Conservation (phyloP, 2,888 invertebrate species). For the Epistrophella euchroma region DNA sequence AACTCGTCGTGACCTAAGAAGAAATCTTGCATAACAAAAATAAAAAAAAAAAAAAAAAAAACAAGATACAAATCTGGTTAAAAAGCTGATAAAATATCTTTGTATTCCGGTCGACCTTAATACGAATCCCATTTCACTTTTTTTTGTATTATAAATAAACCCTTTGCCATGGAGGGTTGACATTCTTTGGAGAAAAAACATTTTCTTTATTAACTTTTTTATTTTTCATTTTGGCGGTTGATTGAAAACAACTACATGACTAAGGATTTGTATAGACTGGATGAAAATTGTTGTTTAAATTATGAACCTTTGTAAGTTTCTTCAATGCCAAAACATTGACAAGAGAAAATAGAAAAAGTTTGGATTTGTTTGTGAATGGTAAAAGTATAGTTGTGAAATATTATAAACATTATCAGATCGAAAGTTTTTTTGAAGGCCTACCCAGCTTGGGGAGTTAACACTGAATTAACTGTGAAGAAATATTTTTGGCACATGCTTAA, state of each 20-base stretch:
- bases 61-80: constrained; percentile 36
- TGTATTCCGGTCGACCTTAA: constrained; percentile 20
- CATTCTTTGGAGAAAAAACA: constrained; percentile 11
- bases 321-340: neutral
- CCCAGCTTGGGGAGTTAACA: no score
- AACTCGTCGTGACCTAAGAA: constrained; percentile 24
- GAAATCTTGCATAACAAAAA: neutral
- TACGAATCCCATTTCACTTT: constrained; percentile 12
- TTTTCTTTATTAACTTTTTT: constrained; percentile 30
- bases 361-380: neutral
- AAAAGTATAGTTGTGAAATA: neutral
- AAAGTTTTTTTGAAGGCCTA: no score
- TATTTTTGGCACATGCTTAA: no score
- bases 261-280: no score
- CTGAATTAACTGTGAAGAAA: no score
- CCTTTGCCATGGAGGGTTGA: constrained; percentile 22
- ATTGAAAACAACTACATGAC: constrained; percentile 24
- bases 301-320: neutral
- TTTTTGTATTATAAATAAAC: neutral
- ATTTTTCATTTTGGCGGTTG: constrained; percentile 16
- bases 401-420: neutral
- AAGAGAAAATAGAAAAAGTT: neutral
- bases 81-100: constrained; percentile 40
- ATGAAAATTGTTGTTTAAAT: neutral
- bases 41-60: neutral